Evolutionary conservation across 2,797 vertebrate genomes (phyloP).

Genomic region (Peromyscus eremicus): DNA sequence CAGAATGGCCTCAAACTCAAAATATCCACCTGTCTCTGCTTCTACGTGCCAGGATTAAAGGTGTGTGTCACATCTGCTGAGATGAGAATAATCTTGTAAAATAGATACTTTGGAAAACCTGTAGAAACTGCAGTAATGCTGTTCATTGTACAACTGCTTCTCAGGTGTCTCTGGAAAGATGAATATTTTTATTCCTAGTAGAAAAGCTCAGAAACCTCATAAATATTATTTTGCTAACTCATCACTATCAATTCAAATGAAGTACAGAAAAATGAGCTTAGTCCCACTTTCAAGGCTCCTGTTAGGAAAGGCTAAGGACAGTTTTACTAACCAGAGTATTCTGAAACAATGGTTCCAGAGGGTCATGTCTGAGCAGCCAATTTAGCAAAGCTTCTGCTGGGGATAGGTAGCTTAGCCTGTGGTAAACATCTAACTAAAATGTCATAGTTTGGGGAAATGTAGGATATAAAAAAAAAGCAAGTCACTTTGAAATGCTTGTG

Average conservation of each 20-base stretch:
- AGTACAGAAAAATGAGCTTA: neutral
- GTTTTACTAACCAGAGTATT: conserved; percentile 1
- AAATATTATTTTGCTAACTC: conserved; percentile 23
- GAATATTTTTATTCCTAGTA: conserved; percentile 12
- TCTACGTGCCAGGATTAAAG: neutral
- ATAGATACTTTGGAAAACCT: conserved; percentile 7
- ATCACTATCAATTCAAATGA: conserved; percentile 37
- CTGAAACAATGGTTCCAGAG: neutral
- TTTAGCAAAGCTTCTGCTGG: conserved; percentile 16
- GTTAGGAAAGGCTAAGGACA: neutral
- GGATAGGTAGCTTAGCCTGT: conserved; percentile 19
- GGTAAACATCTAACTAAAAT: conserved; percentile 47
- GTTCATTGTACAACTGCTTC: neutral
- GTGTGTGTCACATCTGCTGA: neutral
- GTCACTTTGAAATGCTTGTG: conserved; percentile 35
- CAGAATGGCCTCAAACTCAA: neutral
- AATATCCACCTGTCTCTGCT: neutral
- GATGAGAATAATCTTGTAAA: conserved; percentile 18
- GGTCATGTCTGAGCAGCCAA: neutral
- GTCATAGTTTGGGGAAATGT: conserved; percentile 9
- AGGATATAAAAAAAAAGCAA: neutral
- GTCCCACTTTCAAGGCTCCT: neutral
- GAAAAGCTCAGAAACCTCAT: conserved; percentile 35
- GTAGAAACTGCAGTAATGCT: conserved; percentile 10
- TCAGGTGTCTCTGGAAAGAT: conserved; percentile 19